Evolutionary conservation across 1,140 invertebrate genomes (phyloP), one percentile per base, ranked within the genome.

Genomic region (Hydropsyche tenuis): DNA sequence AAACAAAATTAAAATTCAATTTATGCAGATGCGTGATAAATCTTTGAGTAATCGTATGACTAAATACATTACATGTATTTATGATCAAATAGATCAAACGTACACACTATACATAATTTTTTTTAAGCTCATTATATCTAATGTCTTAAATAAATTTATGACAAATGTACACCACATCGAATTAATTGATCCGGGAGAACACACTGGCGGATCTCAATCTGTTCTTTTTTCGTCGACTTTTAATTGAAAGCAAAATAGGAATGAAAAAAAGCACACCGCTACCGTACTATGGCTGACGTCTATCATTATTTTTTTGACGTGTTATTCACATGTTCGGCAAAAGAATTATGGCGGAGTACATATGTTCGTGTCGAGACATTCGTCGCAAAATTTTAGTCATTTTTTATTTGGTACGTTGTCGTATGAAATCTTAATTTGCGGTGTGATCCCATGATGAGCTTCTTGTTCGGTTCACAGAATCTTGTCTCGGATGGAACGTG

Each of bases 351-450:
- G 23, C 56, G 22, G 25, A 60, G 22, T 25, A 60, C 56, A 23
- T 9, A 37, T 37, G 23, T 60, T 60, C 23, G 56, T 60, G 30
- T 37, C 30, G 30, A 37, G 30, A 37, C 30, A 37, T 37, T 37
- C 30, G 56, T 60, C 56, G 56, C 56, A 25, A 60, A 22, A 22
- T 60, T 60, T 60, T 23, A 37, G 23, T 23, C 23, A 23, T 60
- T 25, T 23, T 60, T 60, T 60, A 25, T 60, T 60, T 60, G 4
- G 56, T 25, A 9, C 3, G 14, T 60, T 60, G 20, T 23, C 23
- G 22, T 25, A 60, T 60, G 56, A 60, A 60, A 60, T 60, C 56
- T 60, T 25, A 60, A 60, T 60, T 60, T 60, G 56, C 56, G 56
- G 56, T 60, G 56, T 23, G 56, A 60, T 60, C 56, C 56, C 56